Percentiles rank a stretch among this genome's conserved stretches.
Conservation (phyloP, 2,113 vertebrate genomes). For the Mirounga angustirostris region DNA sequence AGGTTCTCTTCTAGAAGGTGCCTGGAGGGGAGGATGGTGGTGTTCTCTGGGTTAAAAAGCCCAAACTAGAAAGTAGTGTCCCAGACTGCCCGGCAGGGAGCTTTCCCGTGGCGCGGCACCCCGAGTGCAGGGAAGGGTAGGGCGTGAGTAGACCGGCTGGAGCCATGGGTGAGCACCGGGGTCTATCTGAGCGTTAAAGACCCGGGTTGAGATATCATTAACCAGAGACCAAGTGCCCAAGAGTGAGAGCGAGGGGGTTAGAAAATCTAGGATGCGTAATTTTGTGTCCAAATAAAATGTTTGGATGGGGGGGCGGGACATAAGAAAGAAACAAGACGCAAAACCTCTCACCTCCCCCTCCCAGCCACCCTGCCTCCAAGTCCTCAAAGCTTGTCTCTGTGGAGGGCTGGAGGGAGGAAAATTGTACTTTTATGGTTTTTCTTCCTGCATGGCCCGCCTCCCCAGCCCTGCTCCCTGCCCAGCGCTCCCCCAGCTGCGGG, state of each 20-base stretch:
- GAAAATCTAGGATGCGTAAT: neutral
- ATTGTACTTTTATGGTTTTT: slow-evolving; percentile 15
- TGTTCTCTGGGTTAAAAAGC: neutral
- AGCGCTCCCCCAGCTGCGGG: slow-evolving; percentile 74
- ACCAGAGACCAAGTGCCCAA: neutral
- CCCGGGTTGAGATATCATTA: neutral
- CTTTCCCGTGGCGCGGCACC: neutral
- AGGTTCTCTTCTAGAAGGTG: neutral
- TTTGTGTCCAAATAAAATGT: slow-evolving; percentile 44
- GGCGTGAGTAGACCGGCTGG: neutral
- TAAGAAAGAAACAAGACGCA: neutral
- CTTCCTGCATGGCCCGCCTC: slow-evolving; percentile 56
- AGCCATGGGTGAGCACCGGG: neutral
- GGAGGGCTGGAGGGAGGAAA: neutral
- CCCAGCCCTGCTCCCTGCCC: slow-evolving; percentile 43
- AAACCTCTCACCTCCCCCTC: neutral
- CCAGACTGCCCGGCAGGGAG: neutral
- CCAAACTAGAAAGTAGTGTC: neutral
- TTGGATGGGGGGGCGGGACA: neutral
- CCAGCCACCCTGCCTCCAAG: neutral
- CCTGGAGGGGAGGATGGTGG: neutral
- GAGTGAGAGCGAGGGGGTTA: neutral
- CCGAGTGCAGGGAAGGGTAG: neutral
- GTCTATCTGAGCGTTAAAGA: neutral
- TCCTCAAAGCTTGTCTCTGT: slow-evolving; percentile 44